Conservation (phyloP, 1,140 invertebrate genomes). For the Drosophila oshimai region DNA sequence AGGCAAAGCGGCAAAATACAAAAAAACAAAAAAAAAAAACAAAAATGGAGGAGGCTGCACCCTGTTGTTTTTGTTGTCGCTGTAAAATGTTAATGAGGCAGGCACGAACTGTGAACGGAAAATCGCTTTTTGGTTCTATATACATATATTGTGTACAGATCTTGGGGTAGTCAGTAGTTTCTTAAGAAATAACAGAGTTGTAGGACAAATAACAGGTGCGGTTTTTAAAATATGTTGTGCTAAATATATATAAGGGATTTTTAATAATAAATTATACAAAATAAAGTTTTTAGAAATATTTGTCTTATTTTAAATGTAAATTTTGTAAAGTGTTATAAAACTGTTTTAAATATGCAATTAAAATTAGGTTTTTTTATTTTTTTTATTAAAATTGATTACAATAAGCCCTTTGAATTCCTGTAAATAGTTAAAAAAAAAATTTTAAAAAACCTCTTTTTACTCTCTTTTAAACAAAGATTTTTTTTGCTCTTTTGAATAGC, state of each 20-base stretch:
- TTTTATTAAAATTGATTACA: not conserved
- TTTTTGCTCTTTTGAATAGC: too few species aligned
- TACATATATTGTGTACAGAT: not conserved
- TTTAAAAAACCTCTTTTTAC: too few species aligned
- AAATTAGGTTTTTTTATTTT: not conserved
- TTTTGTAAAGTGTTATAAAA: not conserved
- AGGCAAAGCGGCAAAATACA: conserved; percentile 5
- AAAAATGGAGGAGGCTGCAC: conserved; percentile 33
- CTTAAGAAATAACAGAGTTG: not conserved
- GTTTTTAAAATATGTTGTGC: not conserved
- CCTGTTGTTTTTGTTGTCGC: conserved; percentile 28
- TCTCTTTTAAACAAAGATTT: too few species aligned
- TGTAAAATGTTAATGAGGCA: conserved; percentile 44
- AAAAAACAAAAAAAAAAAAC: not conserved
- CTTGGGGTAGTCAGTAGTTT: not conserved
- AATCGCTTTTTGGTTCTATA: conserved; percentile 34
- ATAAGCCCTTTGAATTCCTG: too few species aligned
- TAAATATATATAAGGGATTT: too few species aligned
- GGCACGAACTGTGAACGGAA: conserved; percentile 39
- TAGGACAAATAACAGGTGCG: not conserved
- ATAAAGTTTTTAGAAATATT: too few species aligned
- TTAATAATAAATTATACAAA: too few species aligned
- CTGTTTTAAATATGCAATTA: not conserved
- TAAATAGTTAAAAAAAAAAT: too few species aligned
- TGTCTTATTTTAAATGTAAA: too few species aligned